Evolutionary conservation across 2,797 vertebrate genomes (phyloP).

Genomic region (Pangasius macronema): DNA sequence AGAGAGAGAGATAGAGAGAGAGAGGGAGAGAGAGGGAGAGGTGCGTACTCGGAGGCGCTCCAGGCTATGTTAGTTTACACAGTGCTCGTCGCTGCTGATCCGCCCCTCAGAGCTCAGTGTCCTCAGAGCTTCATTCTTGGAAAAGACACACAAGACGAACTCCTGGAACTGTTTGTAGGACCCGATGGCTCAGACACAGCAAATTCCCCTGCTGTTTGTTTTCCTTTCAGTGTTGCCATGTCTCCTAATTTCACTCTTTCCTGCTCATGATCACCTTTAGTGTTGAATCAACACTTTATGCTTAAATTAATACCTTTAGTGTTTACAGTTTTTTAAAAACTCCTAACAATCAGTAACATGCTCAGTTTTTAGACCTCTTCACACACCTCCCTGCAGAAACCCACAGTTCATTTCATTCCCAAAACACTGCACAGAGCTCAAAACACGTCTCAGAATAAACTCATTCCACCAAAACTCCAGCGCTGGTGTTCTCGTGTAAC

Average conservation of each 20-base stretch:
- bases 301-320: background rate
- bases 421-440: background rate
- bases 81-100: slow-evolving; percentile 52
- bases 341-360: background rate
- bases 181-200: background rate
- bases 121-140: slow-evolving; percentile 18
- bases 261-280: background rate
- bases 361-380: background rate
- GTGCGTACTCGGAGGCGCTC: slow-evolving; percentile 64
- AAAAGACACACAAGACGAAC: background rate
- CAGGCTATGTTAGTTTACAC: slow-evolving; percentile 80
- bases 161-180: slow-evolving; percentile 6
- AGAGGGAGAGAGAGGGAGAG: slow-evolving; percentile 60
- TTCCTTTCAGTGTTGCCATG: background rate
- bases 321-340: background rate
- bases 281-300: background rate
- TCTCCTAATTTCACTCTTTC: background rate
- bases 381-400: background rate
- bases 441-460: background rate
- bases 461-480: background rate
- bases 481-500: background rate
- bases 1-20: background rate
- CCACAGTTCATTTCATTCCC: background rate
- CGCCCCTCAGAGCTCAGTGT: slow-evolving; percentile 16
- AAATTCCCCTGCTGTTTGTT: background rate